Percentiles rank a stretch among this genome's conserved stretches.
Evolutionary conservation across 2,113 vertebrate genomes (phyloP).

Genomic region (Oryctolagus cuniculus): DNA sequence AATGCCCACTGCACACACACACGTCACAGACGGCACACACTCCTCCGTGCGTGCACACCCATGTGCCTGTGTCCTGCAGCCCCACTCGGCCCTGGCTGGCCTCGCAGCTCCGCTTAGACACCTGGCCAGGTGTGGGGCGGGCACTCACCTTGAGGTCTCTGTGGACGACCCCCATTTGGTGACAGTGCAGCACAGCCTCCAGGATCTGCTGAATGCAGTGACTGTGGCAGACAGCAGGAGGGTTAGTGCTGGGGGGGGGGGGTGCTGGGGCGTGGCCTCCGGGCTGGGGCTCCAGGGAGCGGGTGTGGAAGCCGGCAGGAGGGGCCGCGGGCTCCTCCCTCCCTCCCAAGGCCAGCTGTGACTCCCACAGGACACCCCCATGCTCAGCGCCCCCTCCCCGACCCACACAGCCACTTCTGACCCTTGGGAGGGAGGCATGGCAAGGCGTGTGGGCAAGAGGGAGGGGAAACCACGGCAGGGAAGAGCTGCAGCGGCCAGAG

Average conservation of each 20-base stretch:
- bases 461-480: background rate
- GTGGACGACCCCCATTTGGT: conserved; percentile 99
- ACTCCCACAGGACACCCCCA: background rate
- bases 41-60: background rate
- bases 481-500: background rate
- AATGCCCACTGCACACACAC: background rate
- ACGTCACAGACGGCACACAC: background rate
- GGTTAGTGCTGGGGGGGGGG: conserved; percentile 71
- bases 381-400: no score
- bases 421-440: background rate
- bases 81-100: background rate
- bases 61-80: background rate
- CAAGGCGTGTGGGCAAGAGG: background rate
- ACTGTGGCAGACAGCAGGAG: conserved; percentile 92
- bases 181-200: conserved; percentile 97
- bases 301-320: background rate
- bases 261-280: background rate
- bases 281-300: background rate
- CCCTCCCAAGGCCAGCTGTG: background rate
- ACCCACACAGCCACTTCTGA: background rate
- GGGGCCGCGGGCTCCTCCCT: background rate
- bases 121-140: conserved; percentile 50
- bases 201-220: conserved; percentile 99
- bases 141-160: conserved; percentile 98
- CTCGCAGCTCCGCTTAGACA: background rate